A percentile compares a stretch with the other conserved stretches of the same genome.
Evolutionary conservation across 2,797 vertebrate species (phyloP).

Genomic region (Gallinago stenura): DNA sequence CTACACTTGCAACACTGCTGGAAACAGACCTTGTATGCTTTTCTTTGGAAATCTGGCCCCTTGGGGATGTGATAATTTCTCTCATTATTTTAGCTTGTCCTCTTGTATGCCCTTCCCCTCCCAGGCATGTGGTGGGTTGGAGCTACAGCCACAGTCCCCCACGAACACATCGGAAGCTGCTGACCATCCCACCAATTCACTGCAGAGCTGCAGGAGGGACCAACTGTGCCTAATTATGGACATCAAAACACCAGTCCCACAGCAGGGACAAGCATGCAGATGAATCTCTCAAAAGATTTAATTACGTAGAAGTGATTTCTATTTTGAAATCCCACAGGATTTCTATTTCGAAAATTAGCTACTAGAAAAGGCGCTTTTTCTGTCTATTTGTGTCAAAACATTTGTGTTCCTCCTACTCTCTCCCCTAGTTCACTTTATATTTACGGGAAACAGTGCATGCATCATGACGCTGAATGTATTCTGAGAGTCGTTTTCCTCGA

Average conservation of each 20-base stretch:
- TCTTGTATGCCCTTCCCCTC: neutral
- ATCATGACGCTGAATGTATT: accelerated
- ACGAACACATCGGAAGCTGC: neutral
- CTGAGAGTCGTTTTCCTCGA: neutral
- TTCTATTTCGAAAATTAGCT: conserved; percentile 9
- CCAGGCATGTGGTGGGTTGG: accelerated
- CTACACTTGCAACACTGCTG: accelerated
- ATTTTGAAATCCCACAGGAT: neutral
- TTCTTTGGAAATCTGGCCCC: neutral
- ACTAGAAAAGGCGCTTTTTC: neutral
- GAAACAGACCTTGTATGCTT: neutral
- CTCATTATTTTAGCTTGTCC: neutral
- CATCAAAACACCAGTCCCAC: neutral
- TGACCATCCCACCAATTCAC: neutral
- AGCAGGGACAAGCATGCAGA: neutral
- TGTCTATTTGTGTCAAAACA: conserved; percentile 16
- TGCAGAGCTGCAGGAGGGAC: neutral
- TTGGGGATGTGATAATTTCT: neutral
- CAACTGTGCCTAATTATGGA: neutral
- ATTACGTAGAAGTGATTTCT: neutral
- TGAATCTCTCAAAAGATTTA: conserved; percentile 27
- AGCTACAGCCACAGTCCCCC: neutral
- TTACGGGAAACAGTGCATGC: neutral
- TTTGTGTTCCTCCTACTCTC: neutral
- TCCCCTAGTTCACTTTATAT: neutral